Evolutionary conservation across 2,113 vertebrate genomes (phyloP), one percentile per base, ranked within the genome.

Genomic region (Centropus bengalensis): DNA sequence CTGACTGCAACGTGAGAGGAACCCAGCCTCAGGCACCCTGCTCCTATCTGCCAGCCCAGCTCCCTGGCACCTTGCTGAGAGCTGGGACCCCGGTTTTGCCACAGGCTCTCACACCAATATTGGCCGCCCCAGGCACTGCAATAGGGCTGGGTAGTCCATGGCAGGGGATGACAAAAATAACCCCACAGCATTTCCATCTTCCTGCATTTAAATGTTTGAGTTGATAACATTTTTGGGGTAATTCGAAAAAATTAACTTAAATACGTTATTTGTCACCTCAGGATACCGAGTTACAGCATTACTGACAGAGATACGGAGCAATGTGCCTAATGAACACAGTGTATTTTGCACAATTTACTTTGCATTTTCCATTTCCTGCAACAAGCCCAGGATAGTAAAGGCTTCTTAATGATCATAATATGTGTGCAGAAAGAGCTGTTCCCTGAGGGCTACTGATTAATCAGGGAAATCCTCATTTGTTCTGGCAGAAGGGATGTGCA

Each of bases 391-490:
- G 76, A 82, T 10, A 88, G 86, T 73, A 68, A 49, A 38, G 58
- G 90, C 88, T 86, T 82, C 86, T 71, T 93, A 95, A 94, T 90
- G 91, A 96, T 84, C n/a, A 81, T 91, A 91, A 96, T 88, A 36
- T 75, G 88, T 90, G 86, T 91, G 64, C 82, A 93, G 88, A 88
- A 86, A 75, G 88, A 91, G 90, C 88, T 83, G 69, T 38, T 91
- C 90, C 95, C 93, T 36, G 42, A 77, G 77, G 95, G 66, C 47
- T 66, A 17, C 93, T 88, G 92, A 91, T 96, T 95, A 96, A 96
- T 96, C 96, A 93, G 85, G 93, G 49, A 94, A 91, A 93, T 86
- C 55, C 73, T 93, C 90, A 78, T 93, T 93, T 93, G 85, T 91
- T 94, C 92, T 91, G 82, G 75, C 92, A 96, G 90, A 86, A 89